Evolutionary conservation across 2,113 vertebrate genomes (phyloP).

Genomic region (Psilopogon haemacephalus): DNA sequence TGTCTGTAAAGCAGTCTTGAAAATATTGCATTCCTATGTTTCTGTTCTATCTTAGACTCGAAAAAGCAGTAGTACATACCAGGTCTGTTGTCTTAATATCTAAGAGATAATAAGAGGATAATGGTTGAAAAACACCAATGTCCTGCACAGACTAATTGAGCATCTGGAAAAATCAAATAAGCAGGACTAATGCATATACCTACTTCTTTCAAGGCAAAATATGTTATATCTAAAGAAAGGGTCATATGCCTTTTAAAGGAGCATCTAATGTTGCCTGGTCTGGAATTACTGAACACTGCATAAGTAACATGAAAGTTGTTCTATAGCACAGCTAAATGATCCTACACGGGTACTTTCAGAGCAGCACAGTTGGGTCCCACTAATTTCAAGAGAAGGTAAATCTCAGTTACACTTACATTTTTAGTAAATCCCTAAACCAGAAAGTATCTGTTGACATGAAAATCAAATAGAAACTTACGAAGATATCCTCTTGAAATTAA

Average conservation of each 20-base stretch:
- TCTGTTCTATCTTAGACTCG: background rate
- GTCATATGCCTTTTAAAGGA: background rate
- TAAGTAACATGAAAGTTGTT: background rate
- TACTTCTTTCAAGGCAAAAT: background rate
- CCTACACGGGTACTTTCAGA: background rate
- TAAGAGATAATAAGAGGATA: constrained; percentile 27
- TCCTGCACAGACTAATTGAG: no score
- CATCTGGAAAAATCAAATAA: background rate
- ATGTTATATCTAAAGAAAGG: background rate
- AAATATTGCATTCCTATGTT: background rate
- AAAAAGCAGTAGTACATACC: background rate
- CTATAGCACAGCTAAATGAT: background rate
- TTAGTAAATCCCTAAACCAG: background rate
- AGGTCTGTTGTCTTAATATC: constrained; percentile 11
- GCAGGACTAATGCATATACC: background rate
- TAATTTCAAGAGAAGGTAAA: background rate
- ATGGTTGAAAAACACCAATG: background rate
- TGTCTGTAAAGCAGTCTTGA: background rate
- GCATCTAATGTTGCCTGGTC: background rate
- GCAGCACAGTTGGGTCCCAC: no score
- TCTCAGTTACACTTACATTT: background rate
- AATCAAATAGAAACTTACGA: background rate
- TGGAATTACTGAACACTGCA: background rate
- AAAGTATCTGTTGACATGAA: background rate
- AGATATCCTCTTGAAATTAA: background rate